phyloP scores from a whole-genome alignment of 2,113 vertebrate species.

The Labeo catla region DNA sequence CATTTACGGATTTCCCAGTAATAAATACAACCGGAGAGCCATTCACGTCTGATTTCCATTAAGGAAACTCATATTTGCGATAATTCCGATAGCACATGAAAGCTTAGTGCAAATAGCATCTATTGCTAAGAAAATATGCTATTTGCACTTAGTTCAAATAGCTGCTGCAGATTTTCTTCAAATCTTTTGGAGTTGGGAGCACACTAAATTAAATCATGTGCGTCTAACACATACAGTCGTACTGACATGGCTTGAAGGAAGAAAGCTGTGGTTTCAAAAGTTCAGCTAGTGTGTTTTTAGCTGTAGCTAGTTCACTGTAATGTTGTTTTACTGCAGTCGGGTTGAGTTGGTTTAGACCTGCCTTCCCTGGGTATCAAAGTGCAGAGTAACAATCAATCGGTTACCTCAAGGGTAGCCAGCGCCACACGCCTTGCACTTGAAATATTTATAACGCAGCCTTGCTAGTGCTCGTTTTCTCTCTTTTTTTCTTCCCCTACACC shows the following conservation, averaged over 20 bases:
- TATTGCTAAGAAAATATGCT: too few relatives aligned
- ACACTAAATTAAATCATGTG: not conserved
- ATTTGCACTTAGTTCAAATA: too few relatives aligned
- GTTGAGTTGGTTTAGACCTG: constrained; percentile 27
- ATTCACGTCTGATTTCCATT: too few relatives aligned
- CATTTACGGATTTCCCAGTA: too few relatives aligned
- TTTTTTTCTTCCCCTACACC: not conserved
- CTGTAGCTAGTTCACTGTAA: not conserved
- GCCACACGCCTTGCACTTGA: constrained; percentile 5
- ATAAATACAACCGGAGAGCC: too few relatives aligned
- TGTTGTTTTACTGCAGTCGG: not conserved
- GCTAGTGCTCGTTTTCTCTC: constrained; percentile 12
- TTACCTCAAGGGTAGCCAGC: constrained; percentile 36
- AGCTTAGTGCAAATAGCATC: too few relatives aligned
- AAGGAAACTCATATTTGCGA: too few relatives aligned
- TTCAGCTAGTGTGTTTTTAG: constrained; percentile 4
- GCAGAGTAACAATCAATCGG: constrained; percentile 52
- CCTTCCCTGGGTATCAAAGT: not conserved
- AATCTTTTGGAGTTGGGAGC: too few relatives aligned
- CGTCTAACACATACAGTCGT: not conserved
- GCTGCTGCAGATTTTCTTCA: too few relatives aligned
- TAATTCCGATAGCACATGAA: too few relatives aligned
- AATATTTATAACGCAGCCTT: constrained; percentile 50
- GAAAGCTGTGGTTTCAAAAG: not conserved
- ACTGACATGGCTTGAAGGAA: not conserved